phyloP scores from a whole-genome alignment of 2,888 invertebrate species.

The Ecliptopera silaceata region DNA sequence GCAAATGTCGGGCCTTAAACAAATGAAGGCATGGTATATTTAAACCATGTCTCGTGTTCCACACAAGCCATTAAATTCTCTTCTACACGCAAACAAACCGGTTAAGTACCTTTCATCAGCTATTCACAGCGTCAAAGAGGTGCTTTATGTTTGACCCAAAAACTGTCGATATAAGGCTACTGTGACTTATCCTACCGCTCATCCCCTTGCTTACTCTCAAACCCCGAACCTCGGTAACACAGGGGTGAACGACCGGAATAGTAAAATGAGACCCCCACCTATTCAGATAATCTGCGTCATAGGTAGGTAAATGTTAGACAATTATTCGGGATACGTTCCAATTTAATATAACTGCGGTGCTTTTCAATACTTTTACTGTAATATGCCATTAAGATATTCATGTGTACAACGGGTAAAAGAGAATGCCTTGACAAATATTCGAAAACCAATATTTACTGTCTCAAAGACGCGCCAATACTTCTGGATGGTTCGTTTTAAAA shows the following conservation, averaged over 20 bases:
- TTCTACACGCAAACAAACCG: not conserved
- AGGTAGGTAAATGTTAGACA: conserved; percentile 11
- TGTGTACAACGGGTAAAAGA: not conserved
- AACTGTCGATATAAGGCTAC: conserved; percentile 19
- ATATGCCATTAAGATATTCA: not conserved
- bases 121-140: conserved; percentile 16
- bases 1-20: too few relatives aligned
- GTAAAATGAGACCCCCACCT: conserved; percentile 26
- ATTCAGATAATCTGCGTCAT: conserved; percentile 21
- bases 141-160: conserved; percentile 16
- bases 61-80: not conserved
- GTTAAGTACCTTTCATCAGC: not conserved
- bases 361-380: not conserved
- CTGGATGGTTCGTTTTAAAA: not conserved
- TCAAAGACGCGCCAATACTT: too few relatives aligned
- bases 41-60: not conserved
- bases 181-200: conserved; percentile 22
- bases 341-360: not conserved
- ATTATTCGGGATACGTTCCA: conserved; percentile 1
- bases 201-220: conserved; percentile 25
- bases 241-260: conserved; percentile 34
- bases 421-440: not conserved
- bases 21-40: too few relatives aligned
- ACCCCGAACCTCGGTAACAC: conserved; percentile 5
- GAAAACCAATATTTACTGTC: too few relatives aligned